Evolutionary conservation across 2,113 vertebrate species (phyloP), one percentile per base, ranked within the genome.

Genomic region (Noturus placidus): DNA sequence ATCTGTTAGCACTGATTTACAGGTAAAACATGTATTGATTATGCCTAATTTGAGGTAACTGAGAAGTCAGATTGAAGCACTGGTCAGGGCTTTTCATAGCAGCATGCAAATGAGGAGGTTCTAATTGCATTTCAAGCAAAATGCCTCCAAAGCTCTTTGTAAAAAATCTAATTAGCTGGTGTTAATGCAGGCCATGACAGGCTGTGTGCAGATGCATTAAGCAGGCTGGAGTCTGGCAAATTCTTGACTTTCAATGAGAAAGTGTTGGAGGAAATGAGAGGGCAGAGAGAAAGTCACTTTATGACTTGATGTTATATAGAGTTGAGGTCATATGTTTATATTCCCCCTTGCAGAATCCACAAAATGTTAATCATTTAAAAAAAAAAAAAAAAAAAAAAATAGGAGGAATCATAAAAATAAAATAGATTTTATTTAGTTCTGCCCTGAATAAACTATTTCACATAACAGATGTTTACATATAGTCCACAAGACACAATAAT

Each of bases 1-100:
- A 35, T 80, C 30, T 22, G 3, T 35, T 38, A 25, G 33, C 56
- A 35, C 79, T 59, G 79, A 0, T 65, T 78, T 27, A 76, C 25
- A 76, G 22, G 46, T 59, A 72, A 84, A 84, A 50, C 35, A 19
- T 35, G 38, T 82, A 90, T 88, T 77, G 89, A 90, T 90, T 85
- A 33, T 33, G 50, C 9, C 59, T 90, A 87, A 90, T 77, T 85
- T 50, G 61, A 25, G 67, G 11, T 59, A 82, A 85, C 76, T 87
- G 67, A 61, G 42, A 13, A 35, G 27, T 85, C 61, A 35, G 50
- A 89, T 14, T 59, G 52, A 38, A 82, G 46, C 27, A 19, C 42
- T 57, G 35, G 82, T 38, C 65, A 82, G n/a, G 59, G 46, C 19
- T 81, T 7, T 4, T 79, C 70, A 77, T 27, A 22, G 6, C 78